These are phyloP conservation scores for Enteromius viviparus DNA, from an alignment of 2,797 vertebrate genomes.

Conservation along the genomic window DNA sequence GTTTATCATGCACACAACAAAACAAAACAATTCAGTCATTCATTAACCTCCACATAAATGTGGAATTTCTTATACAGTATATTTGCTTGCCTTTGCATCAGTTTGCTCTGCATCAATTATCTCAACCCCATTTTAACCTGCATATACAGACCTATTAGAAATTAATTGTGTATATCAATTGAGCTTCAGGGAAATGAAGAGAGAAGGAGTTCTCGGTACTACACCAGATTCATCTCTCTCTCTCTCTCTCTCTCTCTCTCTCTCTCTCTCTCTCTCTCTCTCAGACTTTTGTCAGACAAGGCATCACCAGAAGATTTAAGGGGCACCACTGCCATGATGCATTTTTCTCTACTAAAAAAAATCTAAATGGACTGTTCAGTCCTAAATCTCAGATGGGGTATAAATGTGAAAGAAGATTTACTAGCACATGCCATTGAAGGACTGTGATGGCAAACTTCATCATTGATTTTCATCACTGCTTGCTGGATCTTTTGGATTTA, in stretches of 20 bases:
- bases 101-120: neutral
- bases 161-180: constrained; percentile 14
- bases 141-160: constrained; percentile 21
- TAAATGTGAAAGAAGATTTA: constrained; percentile 28
- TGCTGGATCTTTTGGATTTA: constrained; percentile 5
- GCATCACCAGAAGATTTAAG: constrained; percentile 26
- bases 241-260: constrained; percentile 12
- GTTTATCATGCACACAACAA: neutral
- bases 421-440: constrained; percentile 31
- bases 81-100: neutral
- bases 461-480: constrained; percentile 8
- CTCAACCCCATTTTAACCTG: constrained; percentile 15
- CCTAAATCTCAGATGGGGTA: constrained; percentile 34
- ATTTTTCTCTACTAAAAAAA: constrained; percentile 8
- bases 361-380: neutral
- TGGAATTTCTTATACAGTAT: neutral
- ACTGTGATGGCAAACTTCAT: constrained; percentile 25
- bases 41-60: neutral
- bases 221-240: constrained; percentile 8
- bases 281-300: neutral
- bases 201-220: constrained; percentile 15
- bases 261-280: constrained; percentile 6
- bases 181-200: neutral
- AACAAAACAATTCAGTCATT: neutral
- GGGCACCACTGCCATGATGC: neutral